Percentiles rank a stretch among this genome's conserved stretches.
Evolutionary conservation across 2,113 vertebrate genomes (phyloP).

Genomic region (Regulus satrapa): DNA sequence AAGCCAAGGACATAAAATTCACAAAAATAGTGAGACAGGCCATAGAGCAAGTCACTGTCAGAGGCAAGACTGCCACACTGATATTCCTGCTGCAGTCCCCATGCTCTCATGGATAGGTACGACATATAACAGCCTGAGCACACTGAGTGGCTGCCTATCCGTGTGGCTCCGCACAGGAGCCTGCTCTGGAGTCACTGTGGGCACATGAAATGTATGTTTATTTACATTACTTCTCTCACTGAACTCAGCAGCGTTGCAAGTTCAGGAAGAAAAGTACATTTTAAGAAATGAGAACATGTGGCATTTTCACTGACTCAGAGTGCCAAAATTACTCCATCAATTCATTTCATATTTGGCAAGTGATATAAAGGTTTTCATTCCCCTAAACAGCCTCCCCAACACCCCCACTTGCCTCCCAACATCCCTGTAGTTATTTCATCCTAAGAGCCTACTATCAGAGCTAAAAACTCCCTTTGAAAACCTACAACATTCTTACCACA

Average conservation of each 20-base stretch:
- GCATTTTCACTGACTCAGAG: neutral
- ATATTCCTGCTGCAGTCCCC: neutral
- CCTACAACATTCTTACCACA: neutral
- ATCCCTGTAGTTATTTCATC: neutral
- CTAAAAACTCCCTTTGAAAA: neutral
- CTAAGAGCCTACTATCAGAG: neutral
- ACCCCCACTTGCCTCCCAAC: neutral
- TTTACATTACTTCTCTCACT: neutral
- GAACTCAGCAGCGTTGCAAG: neutral
- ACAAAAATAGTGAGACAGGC: neutral
- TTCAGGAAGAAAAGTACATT: neutral
- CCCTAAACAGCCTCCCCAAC: neutral
- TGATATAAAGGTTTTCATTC: neutral
- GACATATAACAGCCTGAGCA: neutral
- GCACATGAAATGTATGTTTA: neutral
- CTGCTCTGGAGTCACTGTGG: neutral
- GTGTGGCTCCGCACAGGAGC: neutral
- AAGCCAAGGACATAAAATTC: neutral
- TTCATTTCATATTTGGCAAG: neutral
- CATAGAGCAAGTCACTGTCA: neutral
- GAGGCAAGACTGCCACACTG: neutral
- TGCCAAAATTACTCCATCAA: neutral
- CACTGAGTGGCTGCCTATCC: too few species aligned
- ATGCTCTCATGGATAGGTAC: rapidly evolving
- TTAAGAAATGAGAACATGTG: neutral